phyloP scores from a whole-genome alignment of 1,140 invertebrate genomes.

The Ceratina japonica region DNA sequence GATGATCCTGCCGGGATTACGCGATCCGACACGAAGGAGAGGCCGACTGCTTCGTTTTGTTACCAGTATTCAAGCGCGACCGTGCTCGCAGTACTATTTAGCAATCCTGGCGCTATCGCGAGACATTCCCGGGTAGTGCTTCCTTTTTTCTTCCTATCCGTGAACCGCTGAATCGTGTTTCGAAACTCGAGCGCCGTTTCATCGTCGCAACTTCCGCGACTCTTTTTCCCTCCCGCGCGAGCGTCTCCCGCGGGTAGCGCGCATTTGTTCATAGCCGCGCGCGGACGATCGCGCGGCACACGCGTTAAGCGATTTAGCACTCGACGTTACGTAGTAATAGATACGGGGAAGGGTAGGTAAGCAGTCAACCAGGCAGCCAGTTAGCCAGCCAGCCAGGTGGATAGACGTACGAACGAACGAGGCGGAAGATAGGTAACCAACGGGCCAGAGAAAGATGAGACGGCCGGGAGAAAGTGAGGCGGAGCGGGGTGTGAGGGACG shows the following conservation, averaged over 20 bases:
- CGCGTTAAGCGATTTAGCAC: slow-evolving; percentile 64
- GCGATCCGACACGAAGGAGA: slow-evolving; percentile 57
- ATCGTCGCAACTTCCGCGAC: neutral
- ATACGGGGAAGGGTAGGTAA: slow-evolving; percentile 51
- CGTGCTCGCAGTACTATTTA: slow-evolving; percentile 53
- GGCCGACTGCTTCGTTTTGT: slow-evolving; percentile 55
- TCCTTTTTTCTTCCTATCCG: neutral
- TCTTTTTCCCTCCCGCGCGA: neutral
- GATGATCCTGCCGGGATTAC: slow-evolving; percentile 74
- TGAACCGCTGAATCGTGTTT: neutral
- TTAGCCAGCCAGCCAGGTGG: slow-evolving; percentile 15
- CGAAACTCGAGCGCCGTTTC: slow-evolving; percentile 3
- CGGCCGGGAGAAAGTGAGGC: slow-evolving; percentile 30
- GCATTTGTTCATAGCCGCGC: neutral
- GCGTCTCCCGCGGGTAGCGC: neutral
- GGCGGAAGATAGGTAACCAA: slow-evolving; percentile 43
- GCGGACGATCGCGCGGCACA: slow-evolving; percentile 33
- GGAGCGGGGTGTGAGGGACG: neutral
- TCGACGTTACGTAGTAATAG: slow-evolving; percentile 67
- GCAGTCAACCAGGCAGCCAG: slow-evolving; percentile 6
- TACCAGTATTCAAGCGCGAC: slow-evolving; percentile 54
- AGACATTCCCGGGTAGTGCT: neutral
- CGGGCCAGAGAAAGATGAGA: slow-evolving; percentile 38
- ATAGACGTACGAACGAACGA: slow-evolving; percentile 26
- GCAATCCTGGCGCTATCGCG: slow-evolving; percentile 27